Evolutionary conservation across 2,888 invertebrate genomes (phyloP).

Genomic region (Acanthosepion pharaonis): DNA sequence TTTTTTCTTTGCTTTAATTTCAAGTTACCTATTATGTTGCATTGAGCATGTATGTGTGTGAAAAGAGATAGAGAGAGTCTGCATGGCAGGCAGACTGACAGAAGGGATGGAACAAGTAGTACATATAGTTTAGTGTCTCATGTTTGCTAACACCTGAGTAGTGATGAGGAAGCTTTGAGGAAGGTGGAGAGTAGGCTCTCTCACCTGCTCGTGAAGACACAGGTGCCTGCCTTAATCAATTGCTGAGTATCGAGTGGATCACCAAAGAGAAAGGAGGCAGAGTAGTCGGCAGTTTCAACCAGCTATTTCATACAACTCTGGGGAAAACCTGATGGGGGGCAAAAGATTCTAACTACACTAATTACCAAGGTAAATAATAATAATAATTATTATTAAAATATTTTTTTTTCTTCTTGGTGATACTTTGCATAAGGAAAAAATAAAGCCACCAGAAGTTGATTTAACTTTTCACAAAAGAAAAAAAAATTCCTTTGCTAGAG

Average conservation of each 20-base stretch:
- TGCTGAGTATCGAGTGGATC: neutral
- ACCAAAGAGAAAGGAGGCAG: neutral
- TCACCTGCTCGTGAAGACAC: slow-evolving; percentile 21
- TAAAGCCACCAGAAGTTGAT: neutral
- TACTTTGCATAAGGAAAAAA: neutral
- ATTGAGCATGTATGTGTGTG: neutral
- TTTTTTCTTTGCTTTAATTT: neutral
- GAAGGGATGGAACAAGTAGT: neutral
- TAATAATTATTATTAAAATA: neutral
- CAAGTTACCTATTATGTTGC: neutral
- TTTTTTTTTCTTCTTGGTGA: neutral
- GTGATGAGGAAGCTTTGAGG: neutral
- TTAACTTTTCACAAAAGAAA: too few species aligned
- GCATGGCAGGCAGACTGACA: neutral
- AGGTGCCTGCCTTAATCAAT: slow-evolving; percentile 10
- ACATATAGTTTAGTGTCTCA: neutral
- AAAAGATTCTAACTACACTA: neutral
- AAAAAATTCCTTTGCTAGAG: too few species aligned
- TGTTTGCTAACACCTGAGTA: slow-evolving; percentile 21
- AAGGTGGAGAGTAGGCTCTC: neutral
- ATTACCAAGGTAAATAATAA: neutral
- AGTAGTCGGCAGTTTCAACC: neutral
- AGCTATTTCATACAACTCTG: neutral
- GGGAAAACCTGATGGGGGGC: slow-evolving; percentile 18
- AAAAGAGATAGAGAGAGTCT: neutral